Evolutionary conservation across 2,797 vertebrate species (phyloP).

Genomic region (Anomalospiza imberbis): DNA sequence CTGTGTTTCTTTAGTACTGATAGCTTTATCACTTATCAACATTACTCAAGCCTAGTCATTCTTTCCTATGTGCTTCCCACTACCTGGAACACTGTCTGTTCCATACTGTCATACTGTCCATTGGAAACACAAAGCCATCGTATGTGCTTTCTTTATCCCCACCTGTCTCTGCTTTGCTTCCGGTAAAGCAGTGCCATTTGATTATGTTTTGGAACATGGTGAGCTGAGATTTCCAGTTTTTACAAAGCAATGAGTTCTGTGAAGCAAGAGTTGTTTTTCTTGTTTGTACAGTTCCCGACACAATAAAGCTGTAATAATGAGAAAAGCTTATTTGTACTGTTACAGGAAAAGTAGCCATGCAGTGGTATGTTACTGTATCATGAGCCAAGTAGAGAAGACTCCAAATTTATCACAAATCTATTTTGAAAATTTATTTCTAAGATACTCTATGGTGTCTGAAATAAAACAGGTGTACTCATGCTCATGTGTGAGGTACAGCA

Average conservation of each 20-base stretch:
- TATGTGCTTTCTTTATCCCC: background rate
- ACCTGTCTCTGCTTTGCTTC: background rate
- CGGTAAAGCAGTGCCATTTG: background rate
- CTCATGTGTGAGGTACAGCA: background rate
- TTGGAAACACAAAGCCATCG: background rate
- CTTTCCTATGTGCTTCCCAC: background rate
- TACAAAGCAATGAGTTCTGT: background rate
- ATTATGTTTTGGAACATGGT: background rate
- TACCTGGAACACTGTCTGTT: too few species aligned
- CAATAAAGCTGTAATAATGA: background rate
- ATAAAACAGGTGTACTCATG: background rate
- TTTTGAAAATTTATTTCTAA: background rate
- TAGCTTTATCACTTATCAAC: background rate
- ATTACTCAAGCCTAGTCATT: background rate
- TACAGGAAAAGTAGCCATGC: background rate
- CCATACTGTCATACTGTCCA: too few species aligned
- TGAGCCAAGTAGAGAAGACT: background rate
- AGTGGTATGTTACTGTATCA: background rate
- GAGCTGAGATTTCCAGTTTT: background rate
- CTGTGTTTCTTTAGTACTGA: background rate
- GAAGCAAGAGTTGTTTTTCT: background rate
- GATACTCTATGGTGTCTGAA: background rate
- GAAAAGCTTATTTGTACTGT: background rate
- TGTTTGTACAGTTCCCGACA: background rate
- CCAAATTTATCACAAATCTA: background rate